A percentile compares a stretch with the other conserved stretches of the same genome.
phyloP scores from a whole-genome alignment of 2,797 vertebrate genomes.

The Nannoperca obscura region DNA sequence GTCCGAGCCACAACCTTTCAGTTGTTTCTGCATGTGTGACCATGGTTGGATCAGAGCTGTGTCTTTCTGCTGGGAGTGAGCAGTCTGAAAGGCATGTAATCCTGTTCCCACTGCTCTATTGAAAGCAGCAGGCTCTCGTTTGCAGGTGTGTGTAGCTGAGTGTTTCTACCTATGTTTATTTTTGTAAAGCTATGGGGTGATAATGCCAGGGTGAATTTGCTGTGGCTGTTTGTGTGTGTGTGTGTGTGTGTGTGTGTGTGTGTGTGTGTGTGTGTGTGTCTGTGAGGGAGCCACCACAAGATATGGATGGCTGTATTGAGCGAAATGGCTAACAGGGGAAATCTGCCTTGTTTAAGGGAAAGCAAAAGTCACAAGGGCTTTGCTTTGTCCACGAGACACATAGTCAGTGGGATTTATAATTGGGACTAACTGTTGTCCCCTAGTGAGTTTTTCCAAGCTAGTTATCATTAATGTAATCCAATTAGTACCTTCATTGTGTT shows the following conservation, averaged over 20 bases:
- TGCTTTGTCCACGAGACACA: constrained; percentile 57
- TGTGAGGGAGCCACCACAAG: constrained; percentile 1
- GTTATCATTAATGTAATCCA: constrained; percentile 78
- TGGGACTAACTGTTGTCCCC: constrained; percentile 74
- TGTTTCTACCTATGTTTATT: constrained; percentile 55
- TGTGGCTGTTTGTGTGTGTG: constrained; percentile 12
- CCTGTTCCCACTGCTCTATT: constrained; percentile 62
- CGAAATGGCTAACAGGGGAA: constrained; percentile 34
- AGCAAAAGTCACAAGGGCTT: constrained; percentile 56
- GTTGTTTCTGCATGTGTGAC: constrained; percentile 63
- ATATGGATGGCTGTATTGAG: constrained; percentile 32
- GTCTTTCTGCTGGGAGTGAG: constrained; percentile 66
- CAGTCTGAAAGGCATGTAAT: constrained; percentile 73
- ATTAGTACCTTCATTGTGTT: constrained; percentile 67
- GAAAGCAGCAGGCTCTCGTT: constrained; percentile 38
- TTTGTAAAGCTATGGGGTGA: constrained; percentile 41
- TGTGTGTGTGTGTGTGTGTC: not conserved
- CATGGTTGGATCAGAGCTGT: constrained; percentile 68
- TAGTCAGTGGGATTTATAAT: constrained; percentile 74
- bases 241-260: not conserved
- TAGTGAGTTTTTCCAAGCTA: constrained; percentile 66
- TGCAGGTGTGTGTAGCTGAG: constrained; percentile 24
- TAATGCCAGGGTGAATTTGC: constrained; percentile 38
- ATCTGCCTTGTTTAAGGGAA: constrained; percentile 39
- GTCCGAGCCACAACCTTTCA: constrained; percentile 41